A percentile compares a stretch with the other conserved stretches of the same genome.
Evolutionary conservation across 2,888 invertebrate species (phyloP).

Genomic region (Horisme vitalbata): DNA sequence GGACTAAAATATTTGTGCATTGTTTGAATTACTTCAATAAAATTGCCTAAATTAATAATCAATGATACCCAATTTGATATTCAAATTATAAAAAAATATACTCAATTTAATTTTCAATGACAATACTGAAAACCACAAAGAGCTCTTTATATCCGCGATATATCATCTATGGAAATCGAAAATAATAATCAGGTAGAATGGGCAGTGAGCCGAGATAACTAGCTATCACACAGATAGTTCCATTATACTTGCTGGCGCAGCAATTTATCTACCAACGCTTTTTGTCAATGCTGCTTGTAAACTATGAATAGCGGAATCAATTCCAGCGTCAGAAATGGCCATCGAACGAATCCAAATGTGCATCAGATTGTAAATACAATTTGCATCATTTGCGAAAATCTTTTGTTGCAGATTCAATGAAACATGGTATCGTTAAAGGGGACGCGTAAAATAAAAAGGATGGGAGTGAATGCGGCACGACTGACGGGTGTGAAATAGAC

Average conservation of each 20-base stretch:
- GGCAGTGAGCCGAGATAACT: slow-evolving; percentile 51
- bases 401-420: slow-evolving; percentile 51
- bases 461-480: slow-evolving; percentile 31
- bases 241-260: slow-evolving; percentile 57
- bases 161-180: slow-evolving; percentile 26
- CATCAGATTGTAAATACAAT: slow-evolving; percentile 35
- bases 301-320: slow-evolving; percentile 61
- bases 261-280: slow-evolving; percentile 60
- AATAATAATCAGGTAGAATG: slow-evolving; percentile 49
- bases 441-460: slow-evolving; percentile 33
- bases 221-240: slow-evolving; percentile 50
- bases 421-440: slow-evolving; percentile 33
- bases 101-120: too few relatives aligned
- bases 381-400: slow-evolving; percentile 29
- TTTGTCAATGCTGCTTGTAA: slow-evolving; percentile 58
- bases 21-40: too few relatives aligned
- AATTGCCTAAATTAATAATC: too few relatives aligned
- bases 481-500: slow-evolving; percentile 40
- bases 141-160: too few relatives aligned
- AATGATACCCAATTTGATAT: too few relatives aligned
- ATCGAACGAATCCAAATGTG: slow-evolving; percentile 41
- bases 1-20: too few relatives aligned
- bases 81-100: too few relatives aligned
- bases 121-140: too few relatives aligned
- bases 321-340: slow-evolving; percentile 43